Percentiles rank a stretch among this genome's conserved stretches.
Evolutionary conservation across 2,797 vertebrate genomes (phyloP).

Genomic region (Esox masquinongy): DNA sequence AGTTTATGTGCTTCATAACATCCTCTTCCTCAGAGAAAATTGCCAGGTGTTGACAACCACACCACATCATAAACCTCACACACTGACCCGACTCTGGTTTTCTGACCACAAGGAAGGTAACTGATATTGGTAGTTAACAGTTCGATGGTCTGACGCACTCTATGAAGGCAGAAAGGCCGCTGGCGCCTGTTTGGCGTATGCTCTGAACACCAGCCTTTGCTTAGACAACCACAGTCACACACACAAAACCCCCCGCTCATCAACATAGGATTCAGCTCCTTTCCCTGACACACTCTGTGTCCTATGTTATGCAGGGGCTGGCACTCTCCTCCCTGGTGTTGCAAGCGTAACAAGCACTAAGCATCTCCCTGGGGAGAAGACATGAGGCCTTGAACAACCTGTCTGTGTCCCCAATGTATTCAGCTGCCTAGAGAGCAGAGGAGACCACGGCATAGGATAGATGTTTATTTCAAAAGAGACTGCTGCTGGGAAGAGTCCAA

Average conservation of each 20-base stretch:
- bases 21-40: not conserved
- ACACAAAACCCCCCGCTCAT: not conserved
- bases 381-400: slow-evolving; percentile 12
- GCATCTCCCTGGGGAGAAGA: slow-evolving; percentile 11
- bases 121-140: slow-evolving; percentile 11
- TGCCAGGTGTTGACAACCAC: not conserved
- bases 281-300: not conserved
- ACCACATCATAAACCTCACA: not conserved
- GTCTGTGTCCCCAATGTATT: slow-evolving; percentile 10
- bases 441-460: not conserved
- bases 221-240: not conserved
- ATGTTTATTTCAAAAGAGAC: slow-evolving; percentile 3
- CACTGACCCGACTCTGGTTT: not conserved
- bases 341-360: slow-evolving; percentile 9
- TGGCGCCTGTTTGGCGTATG: slow-evolving; percentile 10
- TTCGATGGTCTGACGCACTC: slow-evolving; percentile 13
- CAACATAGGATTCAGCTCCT: not conserved
- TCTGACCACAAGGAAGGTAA: slow-evolving; percentile 1
- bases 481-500: not conserved
- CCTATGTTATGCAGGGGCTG: not conserved
- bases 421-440: not conserved
- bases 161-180: not conserved
- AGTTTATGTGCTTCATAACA: not conserved
- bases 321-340: not conserved
- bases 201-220: not conserved